Percentiles rank a stretch among this genome's conserved stretches.
These are phyloP conservation scores for Phorcus lineatus DNA, from an alignment of 2,888 invertebrate species.

Conservation along the genomic window DNA sequence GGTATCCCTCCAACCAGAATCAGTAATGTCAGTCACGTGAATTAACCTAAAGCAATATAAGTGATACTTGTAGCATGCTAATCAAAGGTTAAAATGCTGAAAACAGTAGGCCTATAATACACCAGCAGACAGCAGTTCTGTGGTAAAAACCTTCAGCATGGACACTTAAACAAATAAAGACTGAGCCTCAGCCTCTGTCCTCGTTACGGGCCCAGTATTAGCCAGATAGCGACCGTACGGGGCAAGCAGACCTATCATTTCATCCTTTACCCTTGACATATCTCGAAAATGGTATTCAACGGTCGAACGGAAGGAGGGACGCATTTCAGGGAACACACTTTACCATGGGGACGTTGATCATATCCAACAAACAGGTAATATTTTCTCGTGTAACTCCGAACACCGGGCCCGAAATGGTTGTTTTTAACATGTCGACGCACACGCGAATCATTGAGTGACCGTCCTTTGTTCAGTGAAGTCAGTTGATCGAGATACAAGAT, in stretches of 20 bases:
- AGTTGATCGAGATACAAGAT: not conserved
- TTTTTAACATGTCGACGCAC: not conserved
- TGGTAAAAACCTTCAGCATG: no score
- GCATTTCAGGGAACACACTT: not conserved
- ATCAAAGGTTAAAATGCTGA: no score
- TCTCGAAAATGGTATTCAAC: constrained; percentile 23
- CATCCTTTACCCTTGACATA: not conserved
- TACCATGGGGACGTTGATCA: not conserved
- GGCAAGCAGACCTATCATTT: not conserved
- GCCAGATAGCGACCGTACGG: not conserved
- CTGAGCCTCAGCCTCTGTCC: constrained; percentile 26
- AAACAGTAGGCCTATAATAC: no score
- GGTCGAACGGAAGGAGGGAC: not conserved
- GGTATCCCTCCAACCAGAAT: no score
- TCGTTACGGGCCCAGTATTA: not conserved
- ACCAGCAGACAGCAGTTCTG: no score
- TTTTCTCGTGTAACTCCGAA: not conserved
- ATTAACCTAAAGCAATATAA: no score
- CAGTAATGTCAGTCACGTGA: no score
- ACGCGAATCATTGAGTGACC: not conserved
- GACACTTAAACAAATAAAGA: not conserved
- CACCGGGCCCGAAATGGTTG: not conserved
- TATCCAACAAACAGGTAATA: not conserved
- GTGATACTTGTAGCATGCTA: no score
- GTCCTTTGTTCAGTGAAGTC: not conserved